These are phyloP conservation scores for Otocyon megalotis DNA, from an alignment of 2,113 vertebrate species.

Conservation along the genomic window DNA sequence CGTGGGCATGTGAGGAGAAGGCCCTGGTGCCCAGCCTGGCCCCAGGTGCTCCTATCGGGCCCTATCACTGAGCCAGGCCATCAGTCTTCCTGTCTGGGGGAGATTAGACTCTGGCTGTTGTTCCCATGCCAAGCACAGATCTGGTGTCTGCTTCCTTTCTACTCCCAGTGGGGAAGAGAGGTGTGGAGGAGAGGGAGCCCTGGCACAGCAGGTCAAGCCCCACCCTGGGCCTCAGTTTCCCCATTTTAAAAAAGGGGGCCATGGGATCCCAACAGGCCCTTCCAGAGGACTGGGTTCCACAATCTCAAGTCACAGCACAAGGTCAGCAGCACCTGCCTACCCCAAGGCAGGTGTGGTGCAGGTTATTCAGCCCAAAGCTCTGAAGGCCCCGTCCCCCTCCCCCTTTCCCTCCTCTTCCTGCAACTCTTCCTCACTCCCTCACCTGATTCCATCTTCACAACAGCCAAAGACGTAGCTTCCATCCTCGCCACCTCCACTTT, in stretches of 20 bases:
- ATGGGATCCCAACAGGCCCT: background rate
- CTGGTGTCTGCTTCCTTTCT: background rate
- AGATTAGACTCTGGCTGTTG: slow-evolving; percentile 30
- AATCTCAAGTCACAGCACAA: background rate
- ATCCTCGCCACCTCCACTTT: background rate
- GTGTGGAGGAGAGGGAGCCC: too few relatives aligned
- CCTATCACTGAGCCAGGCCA: background rate
- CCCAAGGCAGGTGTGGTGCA: background rate
- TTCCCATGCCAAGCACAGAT: background rate
- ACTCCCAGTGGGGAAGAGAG: background rate
- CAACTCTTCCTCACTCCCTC: background rate
- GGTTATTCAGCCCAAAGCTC: background rate
- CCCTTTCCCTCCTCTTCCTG: background rate
- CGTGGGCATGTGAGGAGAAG: background rate
- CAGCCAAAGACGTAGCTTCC: background rate
- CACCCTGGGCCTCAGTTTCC: background rate
- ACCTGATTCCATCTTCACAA: background rate
- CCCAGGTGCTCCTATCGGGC: background rate
- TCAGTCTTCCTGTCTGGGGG: slow-evolving; percentile 46
- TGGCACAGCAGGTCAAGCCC: background rate
- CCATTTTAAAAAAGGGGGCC: background rate
- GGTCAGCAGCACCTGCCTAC: background rate
- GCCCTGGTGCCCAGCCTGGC: background rate
- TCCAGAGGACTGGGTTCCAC: background rate
- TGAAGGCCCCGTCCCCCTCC: background rate